These are phyloP conservation scores for Emydoidea blandingii DNA, from an alignment of 2,797 vertebrate genomes.

Conservation along the genomic window DNA sequence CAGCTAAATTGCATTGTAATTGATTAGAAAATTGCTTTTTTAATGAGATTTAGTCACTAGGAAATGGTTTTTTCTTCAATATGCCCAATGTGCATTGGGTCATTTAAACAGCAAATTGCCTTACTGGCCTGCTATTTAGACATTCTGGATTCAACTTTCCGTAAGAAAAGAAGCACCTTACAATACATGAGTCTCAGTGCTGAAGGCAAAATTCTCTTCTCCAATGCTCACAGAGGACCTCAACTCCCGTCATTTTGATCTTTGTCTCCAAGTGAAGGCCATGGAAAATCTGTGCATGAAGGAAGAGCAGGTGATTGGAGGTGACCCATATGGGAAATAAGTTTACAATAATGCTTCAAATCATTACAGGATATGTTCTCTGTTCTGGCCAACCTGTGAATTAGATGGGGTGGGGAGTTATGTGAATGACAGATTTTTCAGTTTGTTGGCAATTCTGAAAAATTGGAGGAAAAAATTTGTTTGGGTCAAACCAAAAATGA, in stretches of 20 bases:
- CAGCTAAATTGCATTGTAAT: slow-evolving; percentile 82
- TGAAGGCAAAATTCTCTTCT: neutral
- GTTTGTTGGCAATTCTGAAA: neutral
- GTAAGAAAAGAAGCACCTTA: neutral
- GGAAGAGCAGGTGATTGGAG: neutral
- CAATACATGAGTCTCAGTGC: accelerated
- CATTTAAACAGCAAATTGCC: slow-evolving; percentile 74
- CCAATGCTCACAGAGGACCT: accelerated
- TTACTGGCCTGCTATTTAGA: slow-evolving; percentile 36
- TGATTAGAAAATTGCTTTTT: slow-evolving; percentile 84
- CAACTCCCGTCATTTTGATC: no score
- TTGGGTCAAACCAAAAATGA: neutral
- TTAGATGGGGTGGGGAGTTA: neutral
- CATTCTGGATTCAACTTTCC: neutral
- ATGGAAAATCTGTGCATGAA: accelerated
- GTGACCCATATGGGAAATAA: neutral
- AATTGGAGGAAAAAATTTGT: neutral
- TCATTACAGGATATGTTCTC: neutral
- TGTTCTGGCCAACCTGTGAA: accelerated
- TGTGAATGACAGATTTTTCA: neutral
- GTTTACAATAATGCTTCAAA: neutral
- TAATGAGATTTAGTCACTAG: slow-evolving; percentile 82
- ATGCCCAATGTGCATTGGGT: slow-evolving; percentile 63
- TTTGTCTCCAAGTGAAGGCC: accelerated
- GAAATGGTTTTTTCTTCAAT: slow-evolving; percentile 76